phyloP scores from a whole-genome alignment of 2,113 vertebrate species.

The Regulus satrapa region DNA sequence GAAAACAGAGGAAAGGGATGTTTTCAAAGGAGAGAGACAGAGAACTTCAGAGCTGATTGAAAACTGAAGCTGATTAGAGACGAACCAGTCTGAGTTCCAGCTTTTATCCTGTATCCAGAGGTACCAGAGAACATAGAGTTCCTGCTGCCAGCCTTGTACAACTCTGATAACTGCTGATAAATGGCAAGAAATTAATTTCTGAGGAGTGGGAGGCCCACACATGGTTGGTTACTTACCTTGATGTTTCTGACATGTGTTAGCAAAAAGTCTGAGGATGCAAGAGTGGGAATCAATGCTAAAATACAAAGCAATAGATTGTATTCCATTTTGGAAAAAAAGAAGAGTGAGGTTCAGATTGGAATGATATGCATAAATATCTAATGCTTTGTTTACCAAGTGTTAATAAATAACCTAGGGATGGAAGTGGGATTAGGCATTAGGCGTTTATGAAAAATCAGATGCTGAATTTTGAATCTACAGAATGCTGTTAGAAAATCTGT shows the following conservation, averaged over 20 bases:
- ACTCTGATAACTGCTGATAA: background rate
- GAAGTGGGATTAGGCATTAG: constrained; percentile 70
- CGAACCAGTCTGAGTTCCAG: background rate
- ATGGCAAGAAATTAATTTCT: background rate
- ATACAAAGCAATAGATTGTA: constrained; percentile 6
- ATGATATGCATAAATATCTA: background rate
- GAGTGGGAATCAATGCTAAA: constrained; percentile 36
- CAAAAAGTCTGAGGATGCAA: constrained; percentile 39
- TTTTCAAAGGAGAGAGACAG: background rate
- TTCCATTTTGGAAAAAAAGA: constrained; percentile 46
- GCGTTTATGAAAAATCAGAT: constrained; percentile 2
- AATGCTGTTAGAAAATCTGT: background rate
- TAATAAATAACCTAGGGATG: constrained; percentile 48
- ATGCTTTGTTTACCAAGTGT: background rate
- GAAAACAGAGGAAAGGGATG: background rate
- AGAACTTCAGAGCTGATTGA: background rate
- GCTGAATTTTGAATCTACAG: background rate
- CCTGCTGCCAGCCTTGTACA: background rate
- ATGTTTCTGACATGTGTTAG: constrained; percentile 33
- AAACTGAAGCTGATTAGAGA: background rate
- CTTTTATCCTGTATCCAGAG: background rate
- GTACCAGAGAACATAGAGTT: background rate
- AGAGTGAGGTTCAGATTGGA: background rate
- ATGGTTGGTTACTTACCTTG: constrained; percentile 64
- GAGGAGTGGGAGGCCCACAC: background rate